phyloP scores from a whole-genome alignment of 2,888 invertebrate species.

The Ennomos erosarius region DNA sequence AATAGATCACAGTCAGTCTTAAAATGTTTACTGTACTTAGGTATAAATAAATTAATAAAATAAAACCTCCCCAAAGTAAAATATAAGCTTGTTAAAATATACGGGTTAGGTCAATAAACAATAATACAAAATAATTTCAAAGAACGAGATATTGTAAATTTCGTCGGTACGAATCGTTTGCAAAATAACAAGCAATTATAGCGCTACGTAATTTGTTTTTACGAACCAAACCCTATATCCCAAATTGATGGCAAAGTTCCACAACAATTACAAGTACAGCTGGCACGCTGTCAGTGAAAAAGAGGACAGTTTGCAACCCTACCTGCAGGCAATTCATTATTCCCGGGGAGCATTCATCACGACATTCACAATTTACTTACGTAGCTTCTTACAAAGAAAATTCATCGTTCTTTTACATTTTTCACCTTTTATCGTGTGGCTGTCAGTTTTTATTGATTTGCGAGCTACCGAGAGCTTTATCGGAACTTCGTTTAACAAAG shows the following conservation, averaged over 20 bases:
- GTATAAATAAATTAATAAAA: no score
- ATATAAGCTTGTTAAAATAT: no score
- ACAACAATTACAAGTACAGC: constrained; percentile 15
- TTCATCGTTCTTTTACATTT: constrained; percentile 33
- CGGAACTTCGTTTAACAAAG: constrained; percentile 28
- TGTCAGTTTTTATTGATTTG: constrained; percentile 36
- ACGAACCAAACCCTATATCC: constrained; percentile 2
- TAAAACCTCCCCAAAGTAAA: no score
- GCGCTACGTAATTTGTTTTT: not conserved
- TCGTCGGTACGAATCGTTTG: no score
- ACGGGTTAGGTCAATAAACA: no score
- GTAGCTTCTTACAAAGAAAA: constrained; percentile 32
- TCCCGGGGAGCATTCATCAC: constrained; percentile 36
- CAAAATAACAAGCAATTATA: no score
- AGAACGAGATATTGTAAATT: no score
- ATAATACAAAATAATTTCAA: no score
- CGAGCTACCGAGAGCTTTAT: constrained; percentile 25
- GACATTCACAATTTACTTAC: constrained; percentile 36
- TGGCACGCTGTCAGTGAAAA: constrained; percentile 18
- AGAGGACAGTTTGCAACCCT: constrained; percentile 26
- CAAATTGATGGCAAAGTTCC: constrained; percentile 15
- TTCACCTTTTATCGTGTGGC: constrained; percentile 35
- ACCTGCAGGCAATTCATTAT: constrained; percentile 38
- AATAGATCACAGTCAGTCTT: no score
- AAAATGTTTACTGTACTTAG: no score